Base-by-base conservation (phyloP, 2,113 vertebrate genomes). In the Ciconia boyciana region DNA sequence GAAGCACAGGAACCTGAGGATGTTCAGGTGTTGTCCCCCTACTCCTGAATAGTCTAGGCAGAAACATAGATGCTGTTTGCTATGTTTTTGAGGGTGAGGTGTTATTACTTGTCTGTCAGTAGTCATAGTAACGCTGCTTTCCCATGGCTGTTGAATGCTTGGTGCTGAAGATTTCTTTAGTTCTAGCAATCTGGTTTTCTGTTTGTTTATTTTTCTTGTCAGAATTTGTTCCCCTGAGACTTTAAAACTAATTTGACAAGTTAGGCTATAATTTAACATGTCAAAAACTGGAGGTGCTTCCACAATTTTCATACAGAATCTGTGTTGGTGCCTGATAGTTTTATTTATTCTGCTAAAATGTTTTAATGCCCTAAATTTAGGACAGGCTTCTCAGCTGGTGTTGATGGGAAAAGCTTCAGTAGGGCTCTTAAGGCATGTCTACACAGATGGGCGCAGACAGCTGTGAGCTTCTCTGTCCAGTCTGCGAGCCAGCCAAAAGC, bases 91-190 rank as follows among this genome's bases (percentile, higher is more conserved):
- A 60, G n/a, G 16, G 32, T 60, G 28, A 72, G 13, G 16, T 57
- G 19, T 39, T 94, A 83, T 76, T 86, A 36, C 34, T 72, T 79
- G 22, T 13, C 66, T 95, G 69, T 72, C 81, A 89, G 93, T 94
- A 93, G 91, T 89, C 89, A 91, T 89, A 89, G 89, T 78, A 95
- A 96, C 81, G 28, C 44, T 89, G 74, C 49, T 93, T 93, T 91
- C 54, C 20, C 11, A 25, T 44, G 62, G 28, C 52, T 79, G 6
- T 36, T 65, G 48, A 89, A 82, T 18, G 24, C 11, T 87, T 82
- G 24, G 11, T 91, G 52, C 49, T 79, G 43, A 91, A 87, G 52
- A 25, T 84, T 78, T 87, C 61, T 82, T 87, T 55, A 91, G 26
- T 89, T 91, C 31, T 84, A 48, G 69, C 61, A 84, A 87, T 94